Conservation (phyloP, 1,140 invertebrate species). For the Chrysomallon squamiferum region DNA sequence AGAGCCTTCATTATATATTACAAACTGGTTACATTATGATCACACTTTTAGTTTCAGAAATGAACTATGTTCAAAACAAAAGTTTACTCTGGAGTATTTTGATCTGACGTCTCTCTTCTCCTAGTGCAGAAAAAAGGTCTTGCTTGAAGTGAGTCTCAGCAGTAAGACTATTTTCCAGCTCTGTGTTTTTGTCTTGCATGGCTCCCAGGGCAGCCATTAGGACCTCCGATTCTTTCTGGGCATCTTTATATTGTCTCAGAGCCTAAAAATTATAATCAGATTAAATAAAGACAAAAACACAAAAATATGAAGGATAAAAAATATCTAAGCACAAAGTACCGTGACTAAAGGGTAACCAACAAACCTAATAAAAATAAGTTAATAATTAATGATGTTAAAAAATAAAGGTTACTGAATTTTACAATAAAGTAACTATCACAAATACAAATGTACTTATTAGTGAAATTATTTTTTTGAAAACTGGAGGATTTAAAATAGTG, state of each 20-base stretch:
- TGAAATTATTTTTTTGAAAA: too few species aligned
- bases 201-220: conserved; percentile 79
- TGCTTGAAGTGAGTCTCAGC: conserved; percentile 95
- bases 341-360: background rate
- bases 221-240: conserved; percentile 79
- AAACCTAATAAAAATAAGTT: too few species aligned
- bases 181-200: conserved; percentile 86
- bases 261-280: conserved; percentile 54
- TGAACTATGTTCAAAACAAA: too few species aligned
- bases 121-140: conserved; percentile 93
- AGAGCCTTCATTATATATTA: too few species aligned
- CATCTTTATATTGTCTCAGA: conserved; percentile 73
- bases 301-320: background rate
- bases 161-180: conserved; percentile 90
- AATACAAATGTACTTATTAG: too few species aligned
- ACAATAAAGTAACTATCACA: too few species aligned
- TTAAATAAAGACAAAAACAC: background rate
- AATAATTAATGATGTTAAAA: too few species aligned
- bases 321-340: background rate
- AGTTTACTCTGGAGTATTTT: conserved; percentile 88
- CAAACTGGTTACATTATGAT: too few species aligned
- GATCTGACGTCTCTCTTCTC: conserved; percentile 90
- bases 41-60: too few species aligned
- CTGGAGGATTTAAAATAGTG: too few species aligned
- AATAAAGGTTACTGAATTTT: too few species aligned